Conservation (phyloP, 1,140 invertebrate genomes). For the Babylonia areolata region DNA sequence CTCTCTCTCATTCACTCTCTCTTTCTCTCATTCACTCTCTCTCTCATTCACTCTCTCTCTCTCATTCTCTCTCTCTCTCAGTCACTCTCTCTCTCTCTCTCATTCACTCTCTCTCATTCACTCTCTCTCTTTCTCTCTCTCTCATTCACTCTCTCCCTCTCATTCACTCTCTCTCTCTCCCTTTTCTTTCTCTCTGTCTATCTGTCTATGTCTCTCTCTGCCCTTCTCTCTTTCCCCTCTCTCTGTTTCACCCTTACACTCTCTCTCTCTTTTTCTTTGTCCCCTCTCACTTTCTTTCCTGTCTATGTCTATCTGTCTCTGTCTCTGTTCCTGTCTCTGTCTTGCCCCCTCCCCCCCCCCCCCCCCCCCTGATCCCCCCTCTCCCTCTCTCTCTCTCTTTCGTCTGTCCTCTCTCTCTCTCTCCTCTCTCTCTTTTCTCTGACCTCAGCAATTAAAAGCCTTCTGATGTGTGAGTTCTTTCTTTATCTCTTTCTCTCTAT, state of each 20-base stretch:
- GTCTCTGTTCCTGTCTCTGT: neutral
- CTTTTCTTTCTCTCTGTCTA: neutral
- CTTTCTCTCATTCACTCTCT: too few relatives aligned
- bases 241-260: too few relatives aligned
- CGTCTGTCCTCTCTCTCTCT: neutral
- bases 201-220: neutral
- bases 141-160: neutral
- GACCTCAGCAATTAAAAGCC: too few relatives aligned
- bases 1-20: too few relatives aligned
- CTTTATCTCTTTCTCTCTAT: too few relatives aligned
- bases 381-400: conserved; percentile 3
- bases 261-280: neutral
- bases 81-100: too few relatives aligned
- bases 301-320: neutral
- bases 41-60: neutral
- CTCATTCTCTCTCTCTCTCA: neutral
- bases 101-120: neutral
- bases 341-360: neutral
- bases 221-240: conserved; percentile 9
- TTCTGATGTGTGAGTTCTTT: too few relatives aligned
- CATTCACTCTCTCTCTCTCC: neutral
- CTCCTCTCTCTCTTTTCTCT: too few relatives aligned
- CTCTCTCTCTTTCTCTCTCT: neutral
- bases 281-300: neutral
- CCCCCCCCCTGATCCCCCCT: too few relatives aligned